Percentiles rank a stretch among this genome's conserved stretches.
Conservation (phyloP, 1,140 invertebrate genomes). For the Zaprionus lachaisei region DNA sequence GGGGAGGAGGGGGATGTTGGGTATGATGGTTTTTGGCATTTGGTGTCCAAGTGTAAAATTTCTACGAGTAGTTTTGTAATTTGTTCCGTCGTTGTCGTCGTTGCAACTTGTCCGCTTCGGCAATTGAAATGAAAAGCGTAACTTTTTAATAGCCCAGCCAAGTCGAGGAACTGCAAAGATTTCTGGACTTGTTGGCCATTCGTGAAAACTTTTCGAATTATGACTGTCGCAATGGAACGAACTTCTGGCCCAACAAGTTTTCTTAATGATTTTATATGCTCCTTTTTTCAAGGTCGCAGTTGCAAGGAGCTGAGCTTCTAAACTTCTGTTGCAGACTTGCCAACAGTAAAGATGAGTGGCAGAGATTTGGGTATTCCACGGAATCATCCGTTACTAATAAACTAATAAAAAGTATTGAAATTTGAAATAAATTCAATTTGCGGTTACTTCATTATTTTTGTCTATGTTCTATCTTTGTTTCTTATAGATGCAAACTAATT, state of each 20-base stretch:
- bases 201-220: conserved; percentile 65
- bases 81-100: conserved; percentile 41
- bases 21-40: conserved; percentile 22
- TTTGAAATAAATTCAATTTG: not conserved
- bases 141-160: conserved; percentile 74
- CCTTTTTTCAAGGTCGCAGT: conserved; percentile 22
- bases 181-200: conserved; percentile 43
- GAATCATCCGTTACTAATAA: not conserved
- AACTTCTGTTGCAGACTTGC: not conserved
- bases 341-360: not conserved
- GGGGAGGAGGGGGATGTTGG: not conserved
- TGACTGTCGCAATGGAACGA: conserved; percentile 50
- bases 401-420: not conserved
- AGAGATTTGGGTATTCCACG: not conserved
- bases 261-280: conserved; percentile 22
- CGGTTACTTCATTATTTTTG: not conserved
- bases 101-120: conserved; percentile 42
- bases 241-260: conserved; percentile 31
- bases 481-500: not conserved
- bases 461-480: not conserved
- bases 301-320: not conserved
- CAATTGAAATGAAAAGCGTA: conserved; percentile 76
- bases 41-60: conserved; percentile 58
- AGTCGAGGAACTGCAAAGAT: conserved; percentile 48
- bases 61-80: conserved; percentile 65